Conservation (phyloP, 2,113 vertebrate genomes). For the Xiphorhynchus elegans region DNA sequence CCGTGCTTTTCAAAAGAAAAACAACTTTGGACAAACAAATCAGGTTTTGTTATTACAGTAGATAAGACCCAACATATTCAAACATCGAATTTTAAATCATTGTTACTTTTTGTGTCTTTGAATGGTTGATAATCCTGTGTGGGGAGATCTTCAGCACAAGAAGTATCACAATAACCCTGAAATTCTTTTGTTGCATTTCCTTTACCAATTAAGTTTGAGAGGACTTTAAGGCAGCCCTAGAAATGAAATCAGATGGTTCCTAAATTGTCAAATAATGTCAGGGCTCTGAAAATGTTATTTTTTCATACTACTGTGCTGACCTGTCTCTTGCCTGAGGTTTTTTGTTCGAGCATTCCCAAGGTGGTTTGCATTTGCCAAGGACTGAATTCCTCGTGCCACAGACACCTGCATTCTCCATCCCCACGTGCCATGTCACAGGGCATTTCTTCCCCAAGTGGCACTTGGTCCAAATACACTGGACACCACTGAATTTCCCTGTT, state of each 20-base stretch:
- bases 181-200: background rate
- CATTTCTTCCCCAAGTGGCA: background rate
- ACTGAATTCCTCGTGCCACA: background rate
- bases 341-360: background rate
- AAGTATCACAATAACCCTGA: background rate
- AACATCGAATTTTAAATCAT: background rate
- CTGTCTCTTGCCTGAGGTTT: background rate
- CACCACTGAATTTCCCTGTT: background rate
- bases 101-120: background rate
- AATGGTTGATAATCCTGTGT: background rate
- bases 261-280: background rate
- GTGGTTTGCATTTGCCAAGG: background rate
- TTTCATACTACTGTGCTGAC: background rate
- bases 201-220: background rate
- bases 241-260: background rate
- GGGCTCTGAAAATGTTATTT: background rate
- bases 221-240: background rate
- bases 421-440: background rate
- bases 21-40: background rate
- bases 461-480: background rate
- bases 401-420: background rate
- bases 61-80: background rate
- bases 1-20: background rate
- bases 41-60: background rate
- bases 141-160: background rate